Base-by-base conservation (phyloP, 2,888 invertebrate species). In the Choristoneura rosaceana region DNA sequence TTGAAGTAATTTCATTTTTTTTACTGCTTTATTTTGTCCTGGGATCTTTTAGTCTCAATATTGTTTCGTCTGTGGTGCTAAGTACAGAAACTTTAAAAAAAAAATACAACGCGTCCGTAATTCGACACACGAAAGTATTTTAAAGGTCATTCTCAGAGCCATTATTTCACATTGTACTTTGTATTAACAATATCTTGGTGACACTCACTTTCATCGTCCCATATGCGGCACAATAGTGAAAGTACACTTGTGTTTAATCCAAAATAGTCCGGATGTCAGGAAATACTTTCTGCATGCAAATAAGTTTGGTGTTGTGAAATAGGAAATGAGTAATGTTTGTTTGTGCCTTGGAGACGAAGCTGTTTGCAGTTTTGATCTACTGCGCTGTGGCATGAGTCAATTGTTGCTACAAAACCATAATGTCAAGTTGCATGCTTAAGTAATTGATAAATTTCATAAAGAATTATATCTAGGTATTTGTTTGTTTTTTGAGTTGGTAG, bases 131-230 rank as follows among this genome's bases (percentile, higher is more conserved):
- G 73, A 73, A 73, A 73, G 73, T 73, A 50, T 41, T 38, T 55
- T 80, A 82, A 76, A 77, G 74, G 79, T 80, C 79, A 78, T 69
- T 73, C 80, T 82, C 81, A 82, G 81, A 83, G 78, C 76, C 78
- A 75, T 70, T 74, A 76, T 73, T 50, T 71, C 73, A 87, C 81
- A 92, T 92, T 92, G 90, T 92, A 85, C 84, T 87, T 88, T 90
- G 88, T 89, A 78, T 73, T 68, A 73, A 55, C 50, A 50, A 62
- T 66, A 60, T 73, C 69, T 78, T 75, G 74, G 74, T 82, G 83
- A 84, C 88, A 88, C 84, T 87, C 86, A 83, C 90, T 91, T 91
- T 92, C 90, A 84, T 87, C 85, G 73, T 73, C 80, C 86, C 85
- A 87, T 85, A 85, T 88, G 84, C 86, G 88, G 84, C 85, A 82